phyloP scores from a whole-genome alignment of 1,140 invertebrate species.

The Cotesia glomerata region DNA sequence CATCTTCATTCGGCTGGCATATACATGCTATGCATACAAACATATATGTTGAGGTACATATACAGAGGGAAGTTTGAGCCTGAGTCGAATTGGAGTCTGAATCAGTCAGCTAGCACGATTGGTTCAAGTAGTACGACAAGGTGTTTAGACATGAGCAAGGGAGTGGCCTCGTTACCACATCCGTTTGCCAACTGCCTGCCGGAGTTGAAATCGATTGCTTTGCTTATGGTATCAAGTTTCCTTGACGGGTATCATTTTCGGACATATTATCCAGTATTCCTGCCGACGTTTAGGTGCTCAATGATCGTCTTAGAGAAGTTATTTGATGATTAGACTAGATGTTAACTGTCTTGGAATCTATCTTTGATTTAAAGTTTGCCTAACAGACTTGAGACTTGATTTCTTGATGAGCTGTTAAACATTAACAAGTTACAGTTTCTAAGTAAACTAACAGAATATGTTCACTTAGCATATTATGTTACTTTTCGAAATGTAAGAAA shows the following conservation, averaged over 20 bases:
- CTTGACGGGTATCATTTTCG: conserved; percentile 2
- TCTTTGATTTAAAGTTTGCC: no score
- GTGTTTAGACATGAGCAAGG: conserved; percentile 21
- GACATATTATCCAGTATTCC: not conserved
- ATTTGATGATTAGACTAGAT: not conserved
- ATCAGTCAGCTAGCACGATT: conserved; percentile 2
- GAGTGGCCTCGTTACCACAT: conserved; percentile 24
- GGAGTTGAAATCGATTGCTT: conserved; percentile 20
- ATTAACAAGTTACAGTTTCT: no score
- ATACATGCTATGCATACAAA: not conserved
- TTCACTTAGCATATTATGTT: no score
- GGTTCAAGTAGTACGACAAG: not conserved
- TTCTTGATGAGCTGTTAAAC: no score
- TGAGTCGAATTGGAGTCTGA: not conserved
- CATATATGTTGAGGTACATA: not conserved
- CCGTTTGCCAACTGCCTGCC: conserved; percentile 18
- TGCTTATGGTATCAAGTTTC: not conserved
- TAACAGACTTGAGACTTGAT: no score
- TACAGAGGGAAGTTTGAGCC: not conserved
- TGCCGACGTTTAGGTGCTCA: no score
- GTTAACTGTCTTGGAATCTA: not conserved
- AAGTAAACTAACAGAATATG: no score
- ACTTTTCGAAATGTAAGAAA: no score
- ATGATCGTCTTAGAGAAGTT: not conserved
- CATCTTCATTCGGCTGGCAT: not conserved